Percentiles rank a stretch among this genome's conserved stretches.
Evolutionary conservation across 2,797 vertebrate species (phyloP).

Genomic region (Enteromius paludinosus): DNA sequence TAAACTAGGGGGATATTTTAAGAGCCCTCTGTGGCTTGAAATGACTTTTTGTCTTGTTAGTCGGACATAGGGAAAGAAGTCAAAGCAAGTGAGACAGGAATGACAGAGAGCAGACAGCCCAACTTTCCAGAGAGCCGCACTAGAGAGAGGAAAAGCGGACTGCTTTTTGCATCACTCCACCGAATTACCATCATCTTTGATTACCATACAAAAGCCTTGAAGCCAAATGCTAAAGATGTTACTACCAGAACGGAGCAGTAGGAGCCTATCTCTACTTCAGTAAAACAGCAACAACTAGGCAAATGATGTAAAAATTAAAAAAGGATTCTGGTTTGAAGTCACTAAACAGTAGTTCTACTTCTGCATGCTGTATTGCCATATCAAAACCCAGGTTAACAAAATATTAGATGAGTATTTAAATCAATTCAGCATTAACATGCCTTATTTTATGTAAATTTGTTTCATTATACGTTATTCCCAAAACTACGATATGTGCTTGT

Average conservation of each 20-base stretch:
- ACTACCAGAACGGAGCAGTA: neutral
- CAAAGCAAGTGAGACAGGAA: slow-evolving; percentile 28
- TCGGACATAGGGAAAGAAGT: slow-evolving; percentile 26
- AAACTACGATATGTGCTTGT: neutral
- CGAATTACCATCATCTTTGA: slow-evolving; percentile 45
- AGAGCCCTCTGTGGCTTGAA: slow-evolving; percentile 49
- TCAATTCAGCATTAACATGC: neutral
- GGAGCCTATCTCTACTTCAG: neutral
- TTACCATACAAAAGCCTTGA: slow-evolving; percentile 33
- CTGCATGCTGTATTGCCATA: neutral
- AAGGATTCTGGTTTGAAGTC: neutral
- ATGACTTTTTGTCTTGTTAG: slow-evolving; percentile 50
- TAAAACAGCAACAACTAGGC: neutral
- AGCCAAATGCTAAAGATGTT: neutral
- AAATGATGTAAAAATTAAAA: neutral
- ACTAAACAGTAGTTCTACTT: neutral
- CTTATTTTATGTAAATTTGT: neutral
- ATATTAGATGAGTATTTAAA: neutral
- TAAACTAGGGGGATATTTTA: slow-evolving; percentile 53
- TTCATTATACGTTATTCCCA: neutral
- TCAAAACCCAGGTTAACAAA: neutral
- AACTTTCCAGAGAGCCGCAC: slow-evolving; percentile 34
- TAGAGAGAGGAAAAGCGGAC: slow-evolving; percentile 18
- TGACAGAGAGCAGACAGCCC: slow-evolving; percentile 35
- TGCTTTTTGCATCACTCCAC: slow-evolving; percentile 43